phyloP scores from a whole-genome alignment of 1,140 invertebrate genomes.

The Halyomorpha halys region DNA sequence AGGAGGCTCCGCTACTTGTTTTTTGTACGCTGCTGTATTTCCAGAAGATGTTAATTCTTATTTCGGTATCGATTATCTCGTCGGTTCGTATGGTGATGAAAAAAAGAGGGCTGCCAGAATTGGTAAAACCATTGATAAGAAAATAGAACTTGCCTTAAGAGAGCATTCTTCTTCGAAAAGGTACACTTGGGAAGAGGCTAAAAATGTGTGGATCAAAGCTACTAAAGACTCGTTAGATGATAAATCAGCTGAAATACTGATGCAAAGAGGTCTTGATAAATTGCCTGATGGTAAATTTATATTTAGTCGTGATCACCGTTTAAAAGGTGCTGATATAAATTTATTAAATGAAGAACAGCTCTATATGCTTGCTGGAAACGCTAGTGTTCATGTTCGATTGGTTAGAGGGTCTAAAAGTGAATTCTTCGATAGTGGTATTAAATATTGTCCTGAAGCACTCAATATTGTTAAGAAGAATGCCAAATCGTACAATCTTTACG shows the following conservation, averaged over 20 bases:
- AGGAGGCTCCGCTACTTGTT: slow-evolving; percentile 63
- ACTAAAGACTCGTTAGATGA: slow-evolving; percentile 56
- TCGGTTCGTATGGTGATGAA: slow-evolving; percentile 54
- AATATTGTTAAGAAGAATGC: slow-evolving; percentile 50
- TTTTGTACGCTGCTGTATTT: slow-evolving; percentile 64
- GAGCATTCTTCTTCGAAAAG: slow-evolving; percentile 7
- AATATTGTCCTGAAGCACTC: slow-evolving; percentile 50
- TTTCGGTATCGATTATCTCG: slow-evolving; percentile 27
- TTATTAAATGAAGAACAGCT: slow-evolving; percentile 56
- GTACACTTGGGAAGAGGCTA: slow-evolving; percentile 26
- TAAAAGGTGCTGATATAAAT: slow-evolving; percentile 48
- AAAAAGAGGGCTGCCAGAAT: slow-evolving; percentile 45
- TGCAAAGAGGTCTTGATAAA: slow-evolving; percentile 56
- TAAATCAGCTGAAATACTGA: slow-evolving; percentile 52
- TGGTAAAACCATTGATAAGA: slow-evolving; percentile 55
- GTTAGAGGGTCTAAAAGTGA: slow-evolving; percentile 56
- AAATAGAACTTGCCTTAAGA: slow-evolving; percentile 54
- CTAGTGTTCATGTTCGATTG: slow-evolving; percentile 66
- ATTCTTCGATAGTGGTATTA: slow-evolving; percentile 49
- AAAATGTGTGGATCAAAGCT: slow-evolving; percentile 43
- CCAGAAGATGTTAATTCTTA: slow-evolving; percentile 50
- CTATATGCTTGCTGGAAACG: slow-evolving; percentile 51
- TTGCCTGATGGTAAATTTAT: slow-evolving; percentile 41
- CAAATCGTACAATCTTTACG: slow-evolving; percentile 49
- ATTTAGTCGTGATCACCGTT: slow-evolving; percentile 53